Percentiles rank a stretch among this genome's conserved stretches.
Conservation (phyloP, 2,888 invertebrate genomes). For the Drosophila infuscata region DNA sequence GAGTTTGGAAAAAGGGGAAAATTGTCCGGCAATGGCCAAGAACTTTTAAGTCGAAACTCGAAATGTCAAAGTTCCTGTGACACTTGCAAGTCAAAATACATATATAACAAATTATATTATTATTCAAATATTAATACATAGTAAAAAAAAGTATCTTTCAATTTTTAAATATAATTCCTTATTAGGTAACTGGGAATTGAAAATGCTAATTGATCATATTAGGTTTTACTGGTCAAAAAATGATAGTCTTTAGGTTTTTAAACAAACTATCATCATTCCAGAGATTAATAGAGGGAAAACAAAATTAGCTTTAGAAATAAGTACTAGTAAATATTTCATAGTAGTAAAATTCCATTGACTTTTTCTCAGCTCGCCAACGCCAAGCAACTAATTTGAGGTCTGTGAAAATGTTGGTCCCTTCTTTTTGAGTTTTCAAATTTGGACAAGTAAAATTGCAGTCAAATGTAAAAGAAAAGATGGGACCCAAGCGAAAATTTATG, state of each 20-base stretch:
- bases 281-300: neutral
- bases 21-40: conserved; percentile 11
- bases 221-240: neutral
- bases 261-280: neutral
- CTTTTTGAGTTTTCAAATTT: conserved; percentile 46
- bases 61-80: conserved; percentile 39
- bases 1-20: conserved; percentile 11
- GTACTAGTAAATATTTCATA: neutral
- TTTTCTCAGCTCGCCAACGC: conserved; percentile 4
- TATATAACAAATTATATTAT: neutral
- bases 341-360: neutral
- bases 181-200: neutral
- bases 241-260: fast-evolving
- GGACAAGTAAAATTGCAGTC: conserved; percentile 70
- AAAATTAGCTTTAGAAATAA: neutral
- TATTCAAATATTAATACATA: neutral
- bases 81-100: neutral
- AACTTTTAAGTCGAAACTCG: conserved; percentile 44
- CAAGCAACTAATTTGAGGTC: conserved; percentile 40
- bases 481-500: conserved; percentile 71
- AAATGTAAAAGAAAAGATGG: conserved; percentile 64
- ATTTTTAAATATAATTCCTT: neutral
- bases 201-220: neutral
- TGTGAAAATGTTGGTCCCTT: conserved; percentile 53
- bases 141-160: neutral